A percentile compares a stretch with the other conserved stretches of the same genome.
phyloP scores from a whole-genome alignment of 2,797 vertebrate species.

The Schizothorax lantsangensis region DNA sequence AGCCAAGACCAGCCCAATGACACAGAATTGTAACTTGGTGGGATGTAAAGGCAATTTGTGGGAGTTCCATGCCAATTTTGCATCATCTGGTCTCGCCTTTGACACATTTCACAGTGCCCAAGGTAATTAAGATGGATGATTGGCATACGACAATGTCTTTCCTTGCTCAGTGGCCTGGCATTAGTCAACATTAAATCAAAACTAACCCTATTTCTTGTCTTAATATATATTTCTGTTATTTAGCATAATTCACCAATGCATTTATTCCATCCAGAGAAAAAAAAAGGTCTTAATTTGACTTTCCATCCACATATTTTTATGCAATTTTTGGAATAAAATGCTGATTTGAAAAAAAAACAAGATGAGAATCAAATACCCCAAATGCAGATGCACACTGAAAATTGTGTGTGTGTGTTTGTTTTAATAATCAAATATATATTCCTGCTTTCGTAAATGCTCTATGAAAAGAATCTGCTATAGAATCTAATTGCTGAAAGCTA shows the following conservation, averaged over 20 bases:
- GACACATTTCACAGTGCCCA: conserved; percentile 39
- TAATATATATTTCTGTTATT: not conserved
- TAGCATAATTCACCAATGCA: not conserved
- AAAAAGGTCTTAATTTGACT: not conserved
- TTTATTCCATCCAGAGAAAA: not conserved
- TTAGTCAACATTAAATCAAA: conserved; percentile 25
- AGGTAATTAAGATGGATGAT: conserved; percentile 9
- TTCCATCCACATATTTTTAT: not conserved
- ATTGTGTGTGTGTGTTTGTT: no score
- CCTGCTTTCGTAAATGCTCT: not conserved
- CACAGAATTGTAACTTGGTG: conserved; percentile 40
- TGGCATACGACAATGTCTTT: not conserved
- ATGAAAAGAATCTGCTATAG: not conserved
- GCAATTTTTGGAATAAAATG: not conserved
- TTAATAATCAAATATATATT: conserved; percentile 1
- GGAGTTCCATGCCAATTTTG: conserved; percentile 34
- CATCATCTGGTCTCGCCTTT: conserved; percentile 42
- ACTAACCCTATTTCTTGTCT: not conserved
- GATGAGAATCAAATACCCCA: not conserved
- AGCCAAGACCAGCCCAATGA: conserved; percentile 43
- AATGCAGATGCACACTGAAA: not conserved
- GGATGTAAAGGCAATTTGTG: conserved; percentile 42
- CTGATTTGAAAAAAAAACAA: not conserved
- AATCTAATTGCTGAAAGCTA: not conserved
- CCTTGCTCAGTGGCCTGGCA: not conserved